Percentiles rank a stretch among this genome's conserved stretches.
Conservation (phyloP, 2,888 invertebrate species). For the Microplitis manilae region DNA sequence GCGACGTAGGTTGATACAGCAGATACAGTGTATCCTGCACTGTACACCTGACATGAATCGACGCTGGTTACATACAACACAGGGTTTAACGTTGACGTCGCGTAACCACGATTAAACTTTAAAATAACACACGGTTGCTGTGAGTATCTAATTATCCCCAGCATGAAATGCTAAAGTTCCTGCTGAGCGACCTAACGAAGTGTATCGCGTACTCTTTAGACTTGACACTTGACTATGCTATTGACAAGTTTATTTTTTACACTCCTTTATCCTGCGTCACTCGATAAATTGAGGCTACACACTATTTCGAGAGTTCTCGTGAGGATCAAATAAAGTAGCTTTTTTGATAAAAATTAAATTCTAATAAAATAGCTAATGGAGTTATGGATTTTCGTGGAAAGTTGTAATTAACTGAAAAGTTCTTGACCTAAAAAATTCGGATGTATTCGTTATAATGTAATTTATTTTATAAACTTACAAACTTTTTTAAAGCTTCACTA, state of each 20-base stretch:
- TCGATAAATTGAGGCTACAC: background rate
- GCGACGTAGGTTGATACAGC: conserved; percentile 33
- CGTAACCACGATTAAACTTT: conserved; percentile 38
- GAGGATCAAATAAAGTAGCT: too few species aligned
- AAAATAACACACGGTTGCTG: conserved; percentile 50
- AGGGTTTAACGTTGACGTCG: conserved; percentile 41
- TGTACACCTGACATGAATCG: conserved; percentile 35
- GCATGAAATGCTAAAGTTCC: conserved; percentile 27
- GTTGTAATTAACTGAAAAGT: too few species aligned
- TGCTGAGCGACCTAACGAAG: background rate
- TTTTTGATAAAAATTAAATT: too few species aligned
- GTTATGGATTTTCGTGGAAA: too few species aligned
- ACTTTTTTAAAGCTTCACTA: too few species aligned
- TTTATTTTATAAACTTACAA: too few species aligned
- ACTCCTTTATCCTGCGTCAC: background rate
- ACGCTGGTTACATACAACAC: conserved; percentile 29
- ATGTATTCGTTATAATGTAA: too few species aligned
- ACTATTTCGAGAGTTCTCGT: background rate
- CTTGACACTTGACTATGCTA: background rate
- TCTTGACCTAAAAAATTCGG: too few species aligned
- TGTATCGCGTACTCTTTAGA: background rate
- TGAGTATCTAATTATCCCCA: conserved; percentile 50
- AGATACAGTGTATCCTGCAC: conserved; percentile 33
- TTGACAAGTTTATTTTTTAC: background rate
- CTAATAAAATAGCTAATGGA: too few species aligned